Evolutionary conservation across 2,113 vertebrate species (phyloP).

Genomic region (Mustelus asterias): DNA sequence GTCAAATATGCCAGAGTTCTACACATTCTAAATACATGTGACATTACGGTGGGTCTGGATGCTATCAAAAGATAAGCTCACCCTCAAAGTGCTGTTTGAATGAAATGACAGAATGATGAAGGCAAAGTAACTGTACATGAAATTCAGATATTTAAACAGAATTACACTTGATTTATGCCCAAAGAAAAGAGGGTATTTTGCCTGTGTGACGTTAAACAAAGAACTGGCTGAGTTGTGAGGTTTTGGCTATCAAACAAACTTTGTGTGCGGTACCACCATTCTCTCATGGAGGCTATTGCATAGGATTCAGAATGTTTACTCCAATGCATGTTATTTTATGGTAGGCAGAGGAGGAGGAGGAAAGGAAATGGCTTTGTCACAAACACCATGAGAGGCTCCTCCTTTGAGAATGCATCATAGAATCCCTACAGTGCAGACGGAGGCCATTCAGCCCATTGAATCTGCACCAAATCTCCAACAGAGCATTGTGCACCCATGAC

Average conservation of each 20-base stretch:
- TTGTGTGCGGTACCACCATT: not conserved
- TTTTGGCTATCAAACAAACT: not conserved
- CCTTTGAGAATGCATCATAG: not conserved
- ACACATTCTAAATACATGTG: not conserved
- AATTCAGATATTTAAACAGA: not conserved
- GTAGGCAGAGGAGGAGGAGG: not conserved
- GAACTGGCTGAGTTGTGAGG: not conserved
- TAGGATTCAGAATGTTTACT: not conserved
- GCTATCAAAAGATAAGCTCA: not conserved
- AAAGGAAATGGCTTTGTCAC: not conserved
- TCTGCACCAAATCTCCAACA: too few species aligned
- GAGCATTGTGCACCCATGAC: too few species aligned
- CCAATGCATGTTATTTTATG: not conserved
- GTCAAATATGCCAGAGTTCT: not conserved
- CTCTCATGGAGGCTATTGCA: not conserved
- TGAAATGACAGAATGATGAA: not conserved
- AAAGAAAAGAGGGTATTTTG: not conserved
- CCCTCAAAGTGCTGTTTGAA: not conserved
- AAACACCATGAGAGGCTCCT: not conserved
- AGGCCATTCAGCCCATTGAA: too few species aligned
- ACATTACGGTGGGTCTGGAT: not conserved
- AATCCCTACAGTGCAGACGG: too few species aligned
- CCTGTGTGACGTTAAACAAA: too few species aligned
- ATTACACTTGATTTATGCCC: not conserved
- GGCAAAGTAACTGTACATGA: not conserved